Conservation (phyloP, 2,113 vertebrate genomes). For the Muntiacus reevesi region DNA sequence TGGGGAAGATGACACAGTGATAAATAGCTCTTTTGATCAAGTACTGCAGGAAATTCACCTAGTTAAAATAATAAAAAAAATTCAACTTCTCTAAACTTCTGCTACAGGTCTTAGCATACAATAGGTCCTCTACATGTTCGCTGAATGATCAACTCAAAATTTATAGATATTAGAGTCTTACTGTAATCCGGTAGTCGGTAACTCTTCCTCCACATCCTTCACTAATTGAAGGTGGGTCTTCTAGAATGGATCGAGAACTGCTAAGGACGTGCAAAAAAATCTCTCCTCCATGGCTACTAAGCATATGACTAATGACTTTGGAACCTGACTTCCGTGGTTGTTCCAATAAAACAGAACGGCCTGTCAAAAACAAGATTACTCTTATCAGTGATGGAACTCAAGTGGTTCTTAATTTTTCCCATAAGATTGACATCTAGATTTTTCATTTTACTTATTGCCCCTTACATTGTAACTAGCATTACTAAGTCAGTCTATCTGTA, state of each 20-base stretch:
- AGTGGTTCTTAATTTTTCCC: neutral
- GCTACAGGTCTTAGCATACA: neutral
- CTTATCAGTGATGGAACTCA: conserved; percentile 2
- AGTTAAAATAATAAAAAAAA: neutral
- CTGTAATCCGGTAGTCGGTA: conserved; percentile 98
- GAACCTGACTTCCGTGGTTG: conserved; percentile 97
- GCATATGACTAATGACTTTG: conserved; percentile 99
- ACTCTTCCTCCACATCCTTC: conserved; percentile 98
- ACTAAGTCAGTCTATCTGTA: neutral
- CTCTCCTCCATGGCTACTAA: conserved; percentile 97
- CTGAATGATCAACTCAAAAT: neutral
- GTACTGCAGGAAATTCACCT: neutral
- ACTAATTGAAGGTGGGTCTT: conserved; percentile 98
- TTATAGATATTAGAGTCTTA: conserved; percentile 73
- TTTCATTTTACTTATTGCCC: conserved; percentile 6
- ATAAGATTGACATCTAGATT: neutral
- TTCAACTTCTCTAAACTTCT: neutral
- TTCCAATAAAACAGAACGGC: conserved; percentile 95
- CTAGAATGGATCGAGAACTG: conserved; percentile 95
- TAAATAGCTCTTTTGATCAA: neutral
- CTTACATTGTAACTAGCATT: neutral
- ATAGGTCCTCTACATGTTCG: neutral
- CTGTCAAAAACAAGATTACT: conserved; percentile 78
- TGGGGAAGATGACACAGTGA: neutral
- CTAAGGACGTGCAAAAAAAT: conserved; percentile 97